Evolutionary conservation across 2,113 vertebrate genomes (phyloP).

Genomic region (Climacteris rufus): DNA sequence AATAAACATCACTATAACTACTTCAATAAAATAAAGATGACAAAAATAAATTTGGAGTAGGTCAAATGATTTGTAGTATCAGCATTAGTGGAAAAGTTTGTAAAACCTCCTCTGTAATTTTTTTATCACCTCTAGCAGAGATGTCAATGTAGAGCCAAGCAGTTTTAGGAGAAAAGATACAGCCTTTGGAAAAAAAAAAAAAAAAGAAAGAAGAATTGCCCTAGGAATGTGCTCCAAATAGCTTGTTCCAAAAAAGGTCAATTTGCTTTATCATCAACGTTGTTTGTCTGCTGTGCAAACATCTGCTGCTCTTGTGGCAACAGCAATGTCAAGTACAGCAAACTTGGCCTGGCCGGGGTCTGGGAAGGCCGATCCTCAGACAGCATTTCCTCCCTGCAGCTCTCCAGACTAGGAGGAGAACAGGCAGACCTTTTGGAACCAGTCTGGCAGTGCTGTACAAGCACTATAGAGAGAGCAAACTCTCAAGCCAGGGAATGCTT

Average conservation of each 20-base stretch:
- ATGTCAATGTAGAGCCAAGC: background rate
- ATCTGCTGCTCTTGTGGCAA: conserved; percentile 39
- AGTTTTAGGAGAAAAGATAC: background rate
- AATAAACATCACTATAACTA: conserved; percentile 29
- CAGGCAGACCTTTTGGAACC: background rate
- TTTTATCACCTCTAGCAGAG: background rate
- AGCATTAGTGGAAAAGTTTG: background rate
- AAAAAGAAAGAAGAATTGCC: background rate
- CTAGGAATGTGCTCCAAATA: conserved; percentile 1
- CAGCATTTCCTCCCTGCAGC: background rate
- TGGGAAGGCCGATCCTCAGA: background rate
- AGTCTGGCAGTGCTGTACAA: background rate
- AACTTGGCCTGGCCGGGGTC: background rate
- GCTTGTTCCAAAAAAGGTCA: conserved; percentile 17
- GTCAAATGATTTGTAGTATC: background rate
- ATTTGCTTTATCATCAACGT: conserved; percentile 22
- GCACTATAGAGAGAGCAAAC: background rate
- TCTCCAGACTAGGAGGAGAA: background rate
- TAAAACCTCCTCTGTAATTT: background rate
- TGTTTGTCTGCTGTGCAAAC: conserved; percentile 46
- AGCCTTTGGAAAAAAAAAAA: background rate
- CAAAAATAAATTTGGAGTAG: conserved; percentile 19
- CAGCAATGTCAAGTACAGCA: background rate
- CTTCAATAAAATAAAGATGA: background rate
- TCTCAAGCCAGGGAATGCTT: background rate